Evolutionary conservation across 2,797 vertebrate species (phyloP), one percentile per base, ranked within the genome.

Genomic region (Macroramphosus scolopax): DNA sequence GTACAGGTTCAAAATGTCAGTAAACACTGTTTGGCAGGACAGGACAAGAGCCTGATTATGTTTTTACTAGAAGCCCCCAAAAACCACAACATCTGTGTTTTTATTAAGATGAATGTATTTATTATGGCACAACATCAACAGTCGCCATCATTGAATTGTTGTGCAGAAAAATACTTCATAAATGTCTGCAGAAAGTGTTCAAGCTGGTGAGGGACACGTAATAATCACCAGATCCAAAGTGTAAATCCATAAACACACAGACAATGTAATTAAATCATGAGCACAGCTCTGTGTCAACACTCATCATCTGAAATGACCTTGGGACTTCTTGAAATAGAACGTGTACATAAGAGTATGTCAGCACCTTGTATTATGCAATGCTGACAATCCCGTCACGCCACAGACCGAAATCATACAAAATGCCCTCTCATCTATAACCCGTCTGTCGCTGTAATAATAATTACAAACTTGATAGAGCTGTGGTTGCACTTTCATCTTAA

Each of bases 191-290:
- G 51, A 44, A 54, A 49, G 32, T 35, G 32, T 63, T 74, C 66
- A 70, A 75, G 81, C 82, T 83, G 81, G 74, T 61, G 80, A 37
- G 76, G 76, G 80, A 75, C 77, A 48, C 25, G 14, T 22, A 45
- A 53, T 75, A 81, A 85, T 80, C 73, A 78, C 58, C 46, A 42
- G 49, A 77, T 70, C 45, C 48, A 67, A 64, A 68, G 40, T 67
- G 55, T 68, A 78, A 85, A 82, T 82, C 80, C 76, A 81, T 81
- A 77, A 86, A 82, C 76, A 84, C 76, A 80, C 59, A 75, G 49
- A 56, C 41, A 2, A 62, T 32, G 66, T 68, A 75, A 82, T 83
- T 70, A 78, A 79, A 82, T 75, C 63, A 72, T 77, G 62, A 49
- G 31, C 63, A 44, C 43, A 31, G 54, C 52, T 65, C 52, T 55